These are phyloP conservation scores for Orestias chungarensis DNA, from an alignment of 2,797 vertebrate species.

Conservation along the genomic window DNA sequence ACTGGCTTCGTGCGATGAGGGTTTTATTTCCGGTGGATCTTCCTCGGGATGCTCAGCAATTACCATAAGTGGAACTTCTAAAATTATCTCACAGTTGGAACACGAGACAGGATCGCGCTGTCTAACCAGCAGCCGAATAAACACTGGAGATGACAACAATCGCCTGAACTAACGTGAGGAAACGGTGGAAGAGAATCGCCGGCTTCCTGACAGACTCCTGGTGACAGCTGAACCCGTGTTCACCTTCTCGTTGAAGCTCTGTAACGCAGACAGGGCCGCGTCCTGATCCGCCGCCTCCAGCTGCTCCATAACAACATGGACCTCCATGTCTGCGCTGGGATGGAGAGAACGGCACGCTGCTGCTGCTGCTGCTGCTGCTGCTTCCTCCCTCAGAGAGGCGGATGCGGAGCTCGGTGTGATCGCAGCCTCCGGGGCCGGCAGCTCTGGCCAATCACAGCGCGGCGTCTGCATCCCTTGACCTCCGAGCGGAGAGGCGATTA, in stretches of 20 bases:
- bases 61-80: background rate
- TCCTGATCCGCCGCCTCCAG: constrained; percentile 87
- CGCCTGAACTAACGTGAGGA: background rate
- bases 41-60: background rate
- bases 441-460: constrained; percentile 44
- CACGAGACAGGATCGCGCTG: background rate
- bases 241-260: constrained; percentile 89
- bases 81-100: background rate
- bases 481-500: constrained; percentile 45
- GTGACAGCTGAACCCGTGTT: constrained; percentile 15
- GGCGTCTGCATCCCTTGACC: constrained; percentile 41
- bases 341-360: background rate
- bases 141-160: background rate
- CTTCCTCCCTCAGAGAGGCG: constrained; percentile 18
- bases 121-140: background rate
- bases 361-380: background rate
- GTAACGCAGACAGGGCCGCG: constrained; percentile 79
- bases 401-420: too few relatives aligned
- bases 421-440: too few relatives aligned
- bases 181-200: background rate
- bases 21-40: background rate
- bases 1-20: background rate
- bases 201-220: background rate
- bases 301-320: constrained; percentile 80
- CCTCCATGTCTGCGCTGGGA: constrained; percentile 79